Percentiles rank a stretch among this genome's conserved stretches.
Evolutionary conservation across 2,888 invertebrate genomes (phyloP).

Genomic region (Plemyria rubiginata): DNA sequence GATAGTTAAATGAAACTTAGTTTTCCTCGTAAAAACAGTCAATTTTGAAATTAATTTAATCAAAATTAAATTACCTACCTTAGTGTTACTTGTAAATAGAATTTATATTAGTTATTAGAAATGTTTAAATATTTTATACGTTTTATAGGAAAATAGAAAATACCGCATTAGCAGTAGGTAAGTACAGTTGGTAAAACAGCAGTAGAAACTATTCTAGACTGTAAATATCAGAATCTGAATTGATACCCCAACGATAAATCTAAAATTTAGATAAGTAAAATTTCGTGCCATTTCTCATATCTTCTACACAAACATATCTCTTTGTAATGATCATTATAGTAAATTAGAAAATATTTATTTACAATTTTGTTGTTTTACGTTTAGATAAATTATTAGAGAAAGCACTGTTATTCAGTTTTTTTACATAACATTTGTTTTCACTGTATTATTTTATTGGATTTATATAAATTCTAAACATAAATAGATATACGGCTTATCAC

Average conservation of each 20-base stretch:
- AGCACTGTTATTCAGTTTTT: slow-evolving; percentile 54
- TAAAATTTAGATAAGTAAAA: slow-evolving; percentile 30
- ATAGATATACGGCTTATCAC: slow-evolving; percentile 52
- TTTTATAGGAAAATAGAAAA: slow-evolving; percentile 40
- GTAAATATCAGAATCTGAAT: slow-evolving; percentile 28
- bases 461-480: slow-evolving; percentile 15
- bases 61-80: slow-evolving; percentile 17
- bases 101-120: slow-evolving; percentile 30
- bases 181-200: slow-evolving; percentile 26
- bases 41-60: slow-evolving; percentile 24
- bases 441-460: slow-evolving; percentile 13
- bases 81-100: slow-evolving; percentile 37
- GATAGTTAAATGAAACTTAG: slow-evolving; percentile 28
- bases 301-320: slow-evolving; percentile 59
- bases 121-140: slow-evolving; percentile 43
- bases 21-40: slow-evolving; percentile 23
- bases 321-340: slow-evolving; percentile 39
- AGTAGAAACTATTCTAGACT: slow-evolving; percentile 26
- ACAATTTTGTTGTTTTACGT: slow-evolving; percentile 5
- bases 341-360: slow-evolving; percentile 28
- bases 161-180: slow-evolving; percentile 33
- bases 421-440: slow-evolving; percentile 15
- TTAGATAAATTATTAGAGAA: slow-evolving; percentile 8
- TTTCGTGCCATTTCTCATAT: slow-evolving; percentile 63
- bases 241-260: slow-evolving; percentile 34